Conservation (phyloP, 1,140 invertebrate genomes). For the Hylaeus anthracinus region DNA sequence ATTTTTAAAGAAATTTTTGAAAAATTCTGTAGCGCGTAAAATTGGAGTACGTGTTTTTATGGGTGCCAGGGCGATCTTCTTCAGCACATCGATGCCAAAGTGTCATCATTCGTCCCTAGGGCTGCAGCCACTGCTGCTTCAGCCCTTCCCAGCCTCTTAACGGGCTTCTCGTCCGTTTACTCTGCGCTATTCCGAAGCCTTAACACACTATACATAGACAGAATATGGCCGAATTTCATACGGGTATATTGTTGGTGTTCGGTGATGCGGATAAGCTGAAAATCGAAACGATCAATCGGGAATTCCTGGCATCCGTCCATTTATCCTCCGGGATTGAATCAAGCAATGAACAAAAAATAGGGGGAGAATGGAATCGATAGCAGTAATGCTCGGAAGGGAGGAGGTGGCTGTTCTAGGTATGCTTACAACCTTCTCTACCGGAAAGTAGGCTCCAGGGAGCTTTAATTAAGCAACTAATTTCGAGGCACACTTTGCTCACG, state of each 20-base stretch:
- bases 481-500: slow-evolving; percentile 24
- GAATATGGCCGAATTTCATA: neutral
- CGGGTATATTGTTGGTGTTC: slow-evolving; percentile 5
- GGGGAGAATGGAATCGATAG: slow-evolving; percentile 6
- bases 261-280: slow-evolving; percentile 41
- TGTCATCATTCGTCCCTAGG: too few relatives aligned
- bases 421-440: slow-evolving; percentile 28
- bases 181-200: too few relatives aligned
- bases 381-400: neutral
- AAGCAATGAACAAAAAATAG: neutral
- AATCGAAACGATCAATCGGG: slow-evolving; percentile 51
- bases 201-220: too few relatives aligned
- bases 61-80: too few relatives aligned
- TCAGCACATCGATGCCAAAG: too few relatives aligned
- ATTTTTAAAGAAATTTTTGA: too few relatives aligned
- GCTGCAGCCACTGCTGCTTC: too few relatives aligned
- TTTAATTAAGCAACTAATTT: slow-evolving; percentile 58
- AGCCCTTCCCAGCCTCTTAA: too few relatives aligned
- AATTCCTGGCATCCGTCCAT: slow-evolving; percentile 50
- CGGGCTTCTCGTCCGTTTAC: too few relatives aligned
- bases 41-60: too few relatives aligned
- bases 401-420: neutral
- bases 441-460: slow-evolving; percentile 35
- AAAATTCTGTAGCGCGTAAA: too few relatives aligned
- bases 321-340: slow-evolving; percentile 43